Evolutionary conservation across 1,140 invertebrate species (phyloP).

Genomic region (Sycophaga agraensis): DNA sequence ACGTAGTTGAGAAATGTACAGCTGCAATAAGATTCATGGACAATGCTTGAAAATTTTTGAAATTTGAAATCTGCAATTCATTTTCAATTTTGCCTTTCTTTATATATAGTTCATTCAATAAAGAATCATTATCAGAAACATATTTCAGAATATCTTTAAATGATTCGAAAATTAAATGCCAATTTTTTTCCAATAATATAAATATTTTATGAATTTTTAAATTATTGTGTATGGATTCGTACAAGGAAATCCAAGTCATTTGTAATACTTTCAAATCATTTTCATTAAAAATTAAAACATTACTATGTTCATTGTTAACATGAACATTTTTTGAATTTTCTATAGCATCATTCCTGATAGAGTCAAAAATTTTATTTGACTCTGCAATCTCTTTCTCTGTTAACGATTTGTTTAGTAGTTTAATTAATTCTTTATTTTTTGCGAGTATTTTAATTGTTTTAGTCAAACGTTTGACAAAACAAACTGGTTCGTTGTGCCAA

Average conservation of each 20-base stretch:
- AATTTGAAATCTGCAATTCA: constrained; percentile 2
- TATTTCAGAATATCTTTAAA: constrained; percentile 1
- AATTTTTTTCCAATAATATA: constrained; percentile 12
- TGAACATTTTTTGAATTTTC: background rate
- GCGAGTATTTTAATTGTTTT: too few species aligned
- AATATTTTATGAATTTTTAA: constrained; percentile 14
- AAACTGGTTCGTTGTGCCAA: background rate
- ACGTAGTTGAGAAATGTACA: background rate
- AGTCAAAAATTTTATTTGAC: too few species aligned
- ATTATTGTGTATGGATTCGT: background rate
- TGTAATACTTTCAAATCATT: background rate
- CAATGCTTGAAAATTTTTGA: constrained; percentile 1
- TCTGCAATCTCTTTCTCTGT: too few species aligned
- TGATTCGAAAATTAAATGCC: background rate
- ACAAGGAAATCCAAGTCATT: constrained; percentile 5
- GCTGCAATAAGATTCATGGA: background rate
- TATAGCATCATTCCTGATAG: background rate
- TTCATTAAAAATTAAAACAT: background rate
- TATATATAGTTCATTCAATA: constrained; percentile 4
- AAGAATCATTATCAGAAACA: background rate
- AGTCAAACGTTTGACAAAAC: too few species aligned
- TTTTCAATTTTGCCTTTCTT: constrained; percentile 15
- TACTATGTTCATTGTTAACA: background rate
- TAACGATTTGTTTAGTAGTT: too few species aligned
- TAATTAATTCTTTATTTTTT: too few species aligned